Conservation (phyloP, 2,113 vertebrate genomes). For the Sebastes fasciatus region DNA sequence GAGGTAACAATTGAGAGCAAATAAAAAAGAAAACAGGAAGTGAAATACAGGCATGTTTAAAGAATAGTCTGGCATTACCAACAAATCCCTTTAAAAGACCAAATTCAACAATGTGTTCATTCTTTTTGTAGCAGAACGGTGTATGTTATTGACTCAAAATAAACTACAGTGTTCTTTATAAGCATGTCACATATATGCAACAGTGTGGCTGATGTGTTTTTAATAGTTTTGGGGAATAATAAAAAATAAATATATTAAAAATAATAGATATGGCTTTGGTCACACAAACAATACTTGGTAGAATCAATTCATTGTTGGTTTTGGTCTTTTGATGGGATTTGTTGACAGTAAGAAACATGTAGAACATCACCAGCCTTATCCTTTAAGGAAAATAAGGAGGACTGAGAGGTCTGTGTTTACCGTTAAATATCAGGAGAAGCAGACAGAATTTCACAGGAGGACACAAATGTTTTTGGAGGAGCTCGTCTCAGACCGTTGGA, state of each 20-base stretch:
- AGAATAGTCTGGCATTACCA: neutral
- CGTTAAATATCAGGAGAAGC: constrained; percentile 22
- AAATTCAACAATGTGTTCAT: neutral
- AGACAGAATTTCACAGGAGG: constrained; percentile 25
- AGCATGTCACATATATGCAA: neutral
- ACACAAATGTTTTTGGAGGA: constrained; percentile 33
- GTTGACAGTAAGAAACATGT: constrained; percentile 4
- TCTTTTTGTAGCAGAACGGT: neutral
- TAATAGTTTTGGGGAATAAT: neutral
- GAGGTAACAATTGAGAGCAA: neutral
- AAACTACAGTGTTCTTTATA: neutral
- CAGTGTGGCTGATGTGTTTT: neutral
- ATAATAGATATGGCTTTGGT: neutral
- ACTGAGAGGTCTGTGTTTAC: neutral
- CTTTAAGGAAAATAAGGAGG: neutral
- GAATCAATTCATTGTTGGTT: neutral
- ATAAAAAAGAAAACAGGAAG: neutral
- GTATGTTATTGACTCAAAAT: neutral
- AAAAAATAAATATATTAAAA: neutral
- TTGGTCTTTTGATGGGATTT: constrained; percentile 27
- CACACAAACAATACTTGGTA: neutral
- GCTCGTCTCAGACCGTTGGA: constrained; percentile 28
- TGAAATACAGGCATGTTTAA: constrained; percentile 1
- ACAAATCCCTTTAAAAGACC: neutral
- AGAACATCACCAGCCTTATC: neutral